phyloP scores from a whole-genome alignment of 2,888 invertebrate species.

The Desoria tigrina region DNA sequence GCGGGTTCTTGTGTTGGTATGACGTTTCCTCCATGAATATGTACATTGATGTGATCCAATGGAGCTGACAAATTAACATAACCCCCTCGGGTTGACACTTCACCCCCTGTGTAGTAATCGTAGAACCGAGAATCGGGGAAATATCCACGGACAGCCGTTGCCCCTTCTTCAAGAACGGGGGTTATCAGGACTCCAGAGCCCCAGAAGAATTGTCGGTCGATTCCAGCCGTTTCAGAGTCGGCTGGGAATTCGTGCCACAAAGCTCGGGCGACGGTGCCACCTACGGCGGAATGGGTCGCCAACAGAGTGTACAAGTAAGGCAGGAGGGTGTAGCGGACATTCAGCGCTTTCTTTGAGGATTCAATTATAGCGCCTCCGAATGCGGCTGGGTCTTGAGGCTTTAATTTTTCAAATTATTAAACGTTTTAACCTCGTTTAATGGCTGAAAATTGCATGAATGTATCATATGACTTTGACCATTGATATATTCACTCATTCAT shows the following conservation, averaged over 20 bases:
- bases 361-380: constrained; percentile 68
- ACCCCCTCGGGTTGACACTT: no score
- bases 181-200: constrained; percentile 61
- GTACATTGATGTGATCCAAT: constrained; percentile 49
- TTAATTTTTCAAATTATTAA: not conserved
- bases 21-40: constrained; percentile 53
- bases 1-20: constrained; percentile 52
- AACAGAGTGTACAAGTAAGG: constrained; percentile 81
- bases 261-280: constrained; percentile 55
- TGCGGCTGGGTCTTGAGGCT: constrained; percentile 81
- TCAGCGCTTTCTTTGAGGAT: constrained; percentile 67
- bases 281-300: constrained; percentile 68
- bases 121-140: constrained; percentile 56
- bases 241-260: constrained; percentile 52
- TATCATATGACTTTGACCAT: not conserved
- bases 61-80: no score
- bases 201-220: constrained; percentile 56
- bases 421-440: no score
- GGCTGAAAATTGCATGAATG: no score
- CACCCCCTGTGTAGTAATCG: constrained; percentile 54
- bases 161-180: constrained; percentile 66
- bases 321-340: constrained; percentile 69
- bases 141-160: constrained; percentile 53
- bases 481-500: no score
- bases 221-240: constrained; percentile 48